Percentiles rank a stretch among this genome's conserved stretches.
Evolutionary conservation across 2,888 invertebrate genomes (phyloP).

Genomic region (Macaria notata): DNA sequence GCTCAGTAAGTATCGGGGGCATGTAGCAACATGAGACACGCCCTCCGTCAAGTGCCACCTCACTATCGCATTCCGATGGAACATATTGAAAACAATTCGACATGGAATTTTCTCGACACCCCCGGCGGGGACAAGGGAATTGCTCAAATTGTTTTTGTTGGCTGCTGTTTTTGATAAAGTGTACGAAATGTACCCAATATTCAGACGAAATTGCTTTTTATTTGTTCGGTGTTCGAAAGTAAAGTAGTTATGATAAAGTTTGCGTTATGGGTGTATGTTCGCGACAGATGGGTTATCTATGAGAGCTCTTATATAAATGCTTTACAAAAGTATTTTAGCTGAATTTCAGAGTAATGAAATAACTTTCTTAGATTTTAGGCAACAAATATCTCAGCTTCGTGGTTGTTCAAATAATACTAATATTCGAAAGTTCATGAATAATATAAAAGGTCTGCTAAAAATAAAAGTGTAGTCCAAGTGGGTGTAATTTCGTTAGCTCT

Average conservation of each 20-base stretch:
- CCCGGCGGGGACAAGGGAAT: conserved; percentile 30
- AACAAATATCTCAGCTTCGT: too few species aligned
- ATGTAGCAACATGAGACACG: conserved; percentile 39
- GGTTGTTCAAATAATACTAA: too few species aligned
- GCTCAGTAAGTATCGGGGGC: conserved; percentile 22
- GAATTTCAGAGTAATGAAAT: too few species aligned
- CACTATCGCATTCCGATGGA: conserved; percentile 51
- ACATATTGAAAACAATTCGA: conserved; percentile 57
- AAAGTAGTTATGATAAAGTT: too few species aligned
- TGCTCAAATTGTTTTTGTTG: conserved; percentile 26
- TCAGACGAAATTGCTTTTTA: conserved; percentile 6
- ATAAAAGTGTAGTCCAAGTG: too few species aligned
- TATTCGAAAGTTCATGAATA: too few species aligned
- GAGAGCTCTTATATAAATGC: too few species aligned
- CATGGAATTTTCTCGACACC: conserved; percentile 44
- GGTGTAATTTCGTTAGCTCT: conserved; percentile 7
- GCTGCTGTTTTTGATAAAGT: conserved; percentile 20
- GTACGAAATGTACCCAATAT: conserved; percentile 9
- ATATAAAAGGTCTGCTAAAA: too few species aligned
- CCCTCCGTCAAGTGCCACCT: conserved; percentile 40
- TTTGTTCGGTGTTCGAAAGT: background rate
- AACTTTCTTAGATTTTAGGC: too few species aligned
- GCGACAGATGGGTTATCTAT: too few species aligned
- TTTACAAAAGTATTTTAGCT: too few species aligned
- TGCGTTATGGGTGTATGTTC: too few species aligned